Base-by-base conservation (phyloP, 2,797 vertebrate genomes). In the Gymnopithys bicolor region DNA sequence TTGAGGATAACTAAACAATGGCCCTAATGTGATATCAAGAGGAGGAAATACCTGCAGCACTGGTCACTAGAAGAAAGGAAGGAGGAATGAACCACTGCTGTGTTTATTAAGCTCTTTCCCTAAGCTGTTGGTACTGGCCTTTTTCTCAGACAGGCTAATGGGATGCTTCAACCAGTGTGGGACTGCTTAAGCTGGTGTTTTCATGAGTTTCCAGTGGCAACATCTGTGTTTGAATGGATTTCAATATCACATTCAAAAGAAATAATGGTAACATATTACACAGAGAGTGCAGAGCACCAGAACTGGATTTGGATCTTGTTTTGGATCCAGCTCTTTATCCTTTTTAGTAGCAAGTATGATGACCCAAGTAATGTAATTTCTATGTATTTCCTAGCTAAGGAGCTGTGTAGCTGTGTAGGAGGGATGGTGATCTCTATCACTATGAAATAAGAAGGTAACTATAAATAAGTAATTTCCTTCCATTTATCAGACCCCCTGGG, bases 11-110 rank as follows among this genome's bases (percentile, higher is more conserved):
- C 66, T 79, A 33, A 94, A 95, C 93, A 94, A 94, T 66, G 43
- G 49, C 35, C 43, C 62, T 73, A 90, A 86, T 78, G 66, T 93
- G 64, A 24, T 84, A 75, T 81, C n/a, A 90, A 81, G 83, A 45
- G 69, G 28, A 95, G 83, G 96, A 96, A 96, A 94, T 73, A 85
- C 84, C 76, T 86, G 58, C 73, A 75, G 83, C 51, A 81, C 46
- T 91, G 79, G 62, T 88, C 9, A 7, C 62, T 53, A 68, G 64
- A 94, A 90, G 24, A 91, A 76, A 89, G 79, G 82, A 83, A 93
- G 71, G 73, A 89, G 64, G 68, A 93, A 86, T 0, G 0, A 51
- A 78, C 86, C 62, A 43, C 33, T 91, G n/a, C 69, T 86, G 58
- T 71, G 49, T 55, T 96, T 87, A 49, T 69, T 86, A 75, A 90